These are phyloP conservation scores for Arbacia lixula DNA, from an alignment of 53 echinoderm and acorn worm genomes.

Conservation along the genomic window DNA sequence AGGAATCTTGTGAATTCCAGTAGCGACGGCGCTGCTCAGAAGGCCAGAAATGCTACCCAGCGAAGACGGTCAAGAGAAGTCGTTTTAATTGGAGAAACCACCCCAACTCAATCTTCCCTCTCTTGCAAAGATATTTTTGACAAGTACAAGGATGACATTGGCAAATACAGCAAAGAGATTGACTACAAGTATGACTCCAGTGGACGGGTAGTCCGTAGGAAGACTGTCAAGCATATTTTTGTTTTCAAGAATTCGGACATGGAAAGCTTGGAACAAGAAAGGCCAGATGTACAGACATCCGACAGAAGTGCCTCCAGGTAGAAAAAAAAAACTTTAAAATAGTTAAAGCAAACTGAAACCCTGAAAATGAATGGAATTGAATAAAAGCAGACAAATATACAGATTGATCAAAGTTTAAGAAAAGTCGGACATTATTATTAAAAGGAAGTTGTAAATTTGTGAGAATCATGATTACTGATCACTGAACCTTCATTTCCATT, in stretches of 20 bases:
- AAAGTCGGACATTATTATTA: no score
- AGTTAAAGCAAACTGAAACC: no score
- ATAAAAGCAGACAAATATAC: no score
- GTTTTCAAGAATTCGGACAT: not conserved
- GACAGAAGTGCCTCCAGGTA: slow-evolving; percentile 37
- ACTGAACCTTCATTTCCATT: no score
- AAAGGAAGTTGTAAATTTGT: no score
- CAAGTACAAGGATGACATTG: not conserved
- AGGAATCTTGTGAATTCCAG: slow-evolving; percentile 38
- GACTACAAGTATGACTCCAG: slow-evolving; percentile 7
- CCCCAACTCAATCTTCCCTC: not conserved
- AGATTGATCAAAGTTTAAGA: no score
- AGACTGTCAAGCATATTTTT: slow-evolving; percentile 20
- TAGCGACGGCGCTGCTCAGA: not conserved
- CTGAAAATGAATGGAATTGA: no score
- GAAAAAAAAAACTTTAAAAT: no score
- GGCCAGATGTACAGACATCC: not conserved
- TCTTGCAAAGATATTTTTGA: slow-evolving; percentile 28
- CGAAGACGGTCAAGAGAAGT: not conserved
- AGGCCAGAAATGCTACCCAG: not conserved
- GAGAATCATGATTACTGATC: no score
- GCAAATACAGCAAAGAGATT: slow-evolving; percentile 41
- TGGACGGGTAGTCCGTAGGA: slow-evolving; percentile 13
- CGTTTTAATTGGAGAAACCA: not conserved
- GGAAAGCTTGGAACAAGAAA: not conserved